phyloP scores from a whole-genome alignment of 1,140 invertebrate genomes.

The Drosophila busckii region DNA sequence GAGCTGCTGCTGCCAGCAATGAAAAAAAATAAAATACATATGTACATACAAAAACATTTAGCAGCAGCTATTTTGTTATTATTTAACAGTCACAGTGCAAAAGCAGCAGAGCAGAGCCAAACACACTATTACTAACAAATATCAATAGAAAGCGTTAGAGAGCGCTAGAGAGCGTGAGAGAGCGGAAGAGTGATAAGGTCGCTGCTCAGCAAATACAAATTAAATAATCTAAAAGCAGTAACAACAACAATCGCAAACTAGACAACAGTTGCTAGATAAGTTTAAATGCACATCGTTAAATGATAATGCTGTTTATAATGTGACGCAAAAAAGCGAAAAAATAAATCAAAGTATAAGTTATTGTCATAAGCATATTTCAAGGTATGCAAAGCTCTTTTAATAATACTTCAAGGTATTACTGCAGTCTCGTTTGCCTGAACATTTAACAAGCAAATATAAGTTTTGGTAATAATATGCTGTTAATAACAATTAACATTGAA shows the following conservation, averaged over 20 bases:
- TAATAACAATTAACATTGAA: conserved; percentile 45
- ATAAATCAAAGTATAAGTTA: conserved; percentile 6
- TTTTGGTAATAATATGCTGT: no score
- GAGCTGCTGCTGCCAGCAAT: conserved; percentile 35
- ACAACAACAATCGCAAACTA: conserved; percentile 21
- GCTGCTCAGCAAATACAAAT: conserved; percentile 58
- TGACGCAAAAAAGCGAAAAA: conserved; percentile 36
- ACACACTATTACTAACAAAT: conserved; percentile 47
- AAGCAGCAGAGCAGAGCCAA: conserved; percentile 30
- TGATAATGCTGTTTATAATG: conserved; percentile 44
- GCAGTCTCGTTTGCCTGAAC: conserved; percentile 21
- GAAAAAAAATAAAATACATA: conserved; percentile 51
- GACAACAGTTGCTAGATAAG: conserved; percentile 48
- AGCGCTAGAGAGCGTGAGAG: conserved; percentile 36
- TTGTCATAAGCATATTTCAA: not conserved
- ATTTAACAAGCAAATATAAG: conserved; percentile 48
- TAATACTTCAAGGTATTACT: not conserved
- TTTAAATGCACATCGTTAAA: conserved; percentile 62
- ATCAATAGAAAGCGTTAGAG: conserved; percentile 25
- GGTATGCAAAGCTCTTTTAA: not conserved
- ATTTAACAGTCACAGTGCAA: conserved; percentile 58
- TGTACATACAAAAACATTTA: no score
- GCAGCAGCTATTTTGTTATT: conserved; percentile 65
- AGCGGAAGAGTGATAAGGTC: conserved; percentile 27
- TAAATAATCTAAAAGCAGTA: conserved; percentile 43